Conservation (phyloP, 2,888 invertebrate genomes). For the Orgyia antiqua region DNA sequence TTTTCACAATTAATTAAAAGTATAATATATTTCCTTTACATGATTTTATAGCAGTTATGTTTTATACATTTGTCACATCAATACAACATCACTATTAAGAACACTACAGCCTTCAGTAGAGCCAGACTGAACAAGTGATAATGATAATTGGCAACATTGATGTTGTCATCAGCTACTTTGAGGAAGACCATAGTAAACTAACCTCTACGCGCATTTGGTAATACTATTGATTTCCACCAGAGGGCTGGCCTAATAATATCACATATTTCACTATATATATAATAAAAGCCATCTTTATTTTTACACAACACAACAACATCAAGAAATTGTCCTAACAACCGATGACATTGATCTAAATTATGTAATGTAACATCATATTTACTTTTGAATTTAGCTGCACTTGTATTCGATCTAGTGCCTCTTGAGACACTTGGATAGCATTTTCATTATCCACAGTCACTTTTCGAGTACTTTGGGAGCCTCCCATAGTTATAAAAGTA, state of each 20-base stretch:
- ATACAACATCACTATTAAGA: too few relatives aligned
- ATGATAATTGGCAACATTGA: too few relatives aligned
- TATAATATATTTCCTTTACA: too few relatives aligned
- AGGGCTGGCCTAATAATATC: conserved; percentile 3
- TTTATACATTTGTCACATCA: too few relatives aligned
- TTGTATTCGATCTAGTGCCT: conserved; percentile 70
- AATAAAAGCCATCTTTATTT: not conserved
- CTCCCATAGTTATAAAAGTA: conserved; percentile 75
- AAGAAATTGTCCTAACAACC: conserved; percentile 36
- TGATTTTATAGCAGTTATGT: too few relatives aligned
- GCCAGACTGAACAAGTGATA: too few relatives aligned
- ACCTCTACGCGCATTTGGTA: conserved; percentile 14
- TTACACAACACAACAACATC: conserved; percentile 18
- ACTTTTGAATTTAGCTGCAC: conserved; percentile 60
- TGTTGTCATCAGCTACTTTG: too few relatives aligned
- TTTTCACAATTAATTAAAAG: too few relatives aligned
- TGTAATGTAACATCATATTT: conserved; percentile 67
- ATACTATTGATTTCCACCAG: conserved; percentile 11
- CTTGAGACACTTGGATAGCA: conserved; percentile 70
- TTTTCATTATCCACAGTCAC: conserved; percentile 71
- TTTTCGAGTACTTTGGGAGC: conserved; percentile 75
- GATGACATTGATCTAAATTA: conserved; percentile 72
- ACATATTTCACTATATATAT: not conserved
- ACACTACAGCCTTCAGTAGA: too few relatives aligned
- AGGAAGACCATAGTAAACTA: conserved; percentile 4